Percentiles rank a stretch among this genome's conserved stretches.
Conservation (phyloP, 2,888 invertebrate genomes). For the Cheilosia impressa region DNA sequence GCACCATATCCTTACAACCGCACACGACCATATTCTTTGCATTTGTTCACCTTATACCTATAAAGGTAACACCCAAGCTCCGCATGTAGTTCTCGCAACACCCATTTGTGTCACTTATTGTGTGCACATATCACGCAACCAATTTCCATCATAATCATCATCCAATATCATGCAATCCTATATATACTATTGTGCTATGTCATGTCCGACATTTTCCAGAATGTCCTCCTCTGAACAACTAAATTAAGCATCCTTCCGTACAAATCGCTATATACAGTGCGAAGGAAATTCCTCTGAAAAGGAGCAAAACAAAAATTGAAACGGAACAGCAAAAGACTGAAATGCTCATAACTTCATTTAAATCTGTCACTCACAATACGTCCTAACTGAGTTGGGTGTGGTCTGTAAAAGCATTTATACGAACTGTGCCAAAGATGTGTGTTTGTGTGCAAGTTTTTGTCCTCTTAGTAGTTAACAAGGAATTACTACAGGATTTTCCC, state of each 20-base stretch:
- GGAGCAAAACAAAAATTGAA: not conserved
- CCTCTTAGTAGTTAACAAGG: conserved; percentile 7
- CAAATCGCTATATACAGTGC: conserved; percentile 7
- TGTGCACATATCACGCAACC: conserved; percentile 62
- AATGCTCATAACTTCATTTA: conserved; percentile 58
- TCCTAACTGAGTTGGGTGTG: conserved; percentile 3
- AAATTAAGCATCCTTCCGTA: conserved; percentile 32
- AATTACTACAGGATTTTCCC: conserved; percentile 23
- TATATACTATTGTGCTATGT: not conserved
- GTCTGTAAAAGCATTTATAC: not conserved
- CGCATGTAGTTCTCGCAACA: conserved; percentile 1
- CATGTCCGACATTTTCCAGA: conserved; percentile 16
- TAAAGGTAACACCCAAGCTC: not conserved
- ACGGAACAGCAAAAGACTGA: conserved; percentile 16
- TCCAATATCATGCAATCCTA: conserved; percentile 39
- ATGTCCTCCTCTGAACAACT: conserved; percentile 28
- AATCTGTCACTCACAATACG: conserved; percentile 57
- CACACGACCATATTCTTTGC: conserved; percentile 16
- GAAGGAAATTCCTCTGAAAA: conserved; percentile 6
- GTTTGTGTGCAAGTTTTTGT: conserved; percentile 29
- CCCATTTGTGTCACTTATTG: conserved; percentile 49
- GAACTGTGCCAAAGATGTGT: conserved; percentile 10
- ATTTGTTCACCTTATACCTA: not conserved
- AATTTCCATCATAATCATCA: conserved; percentile 61
- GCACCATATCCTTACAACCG: conserved; percentile 30